Evolutionary conservation across 2,888 invertebrate genomes (phyloP), one percentile per base, ranked within the genome.

Genomic region (Hydrotaea cyrtoneurina): DNA sequence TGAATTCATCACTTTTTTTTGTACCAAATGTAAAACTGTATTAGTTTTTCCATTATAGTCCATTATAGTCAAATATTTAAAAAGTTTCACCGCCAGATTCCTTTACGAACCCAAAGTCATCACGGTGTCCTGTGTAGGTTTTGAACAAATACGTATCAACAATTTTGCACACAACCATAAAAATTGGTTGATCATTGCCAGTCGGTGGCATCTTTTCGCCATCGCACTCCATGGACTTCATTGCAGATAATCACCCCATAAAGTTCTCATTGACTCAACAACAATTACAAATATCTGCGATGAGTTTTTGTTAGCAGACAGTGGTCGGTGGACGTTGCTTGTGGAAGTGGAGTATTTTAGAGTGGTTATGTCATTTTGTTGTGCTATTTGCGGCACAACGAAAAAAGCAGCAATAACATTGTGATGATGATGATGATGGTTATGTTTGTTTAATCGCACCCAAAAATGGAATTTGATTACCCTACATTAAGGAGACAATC

Each of bases 161-260:
- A 26, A 26, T 26, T 59, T 59, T 11, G 59, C 4, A 1, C 8
- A 13, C 13, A 3, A 26, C 15, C 21, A 59, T 26, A 59, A 59
- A 59, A 21, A 26, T 15, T 2, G 10, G 23, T 59, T 57, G 10
- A 57, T 43, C 3, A 19, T 57, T 57, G 21, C 21, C 21, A 21
- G 17, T 57, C 10, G 3, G 57, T 31, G 21, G 8, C n/a, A n/a
- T n/a, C 21, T 11, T 57, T 57, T 19, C 21, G 23, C 26, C 59
- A 26, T 26, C 7, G 5, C 23, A 13, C 19, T 19, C 23, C 15
- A 11, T 11, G 23, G 43, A 66, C 66, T 66, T 43, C 11, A 66
- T 66, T 21, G 66, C 66, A 11, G 66, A 66, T 66, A 66, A 66
- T 66, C 66, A 66, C 66, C 10, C 39, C 43, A 39, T 66, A 66